These are phyloP conservation scores for Vireo altiloquus DNA, from an alignment of 2,113 vertebrate species.

Conservation along the genomic window DNA sequence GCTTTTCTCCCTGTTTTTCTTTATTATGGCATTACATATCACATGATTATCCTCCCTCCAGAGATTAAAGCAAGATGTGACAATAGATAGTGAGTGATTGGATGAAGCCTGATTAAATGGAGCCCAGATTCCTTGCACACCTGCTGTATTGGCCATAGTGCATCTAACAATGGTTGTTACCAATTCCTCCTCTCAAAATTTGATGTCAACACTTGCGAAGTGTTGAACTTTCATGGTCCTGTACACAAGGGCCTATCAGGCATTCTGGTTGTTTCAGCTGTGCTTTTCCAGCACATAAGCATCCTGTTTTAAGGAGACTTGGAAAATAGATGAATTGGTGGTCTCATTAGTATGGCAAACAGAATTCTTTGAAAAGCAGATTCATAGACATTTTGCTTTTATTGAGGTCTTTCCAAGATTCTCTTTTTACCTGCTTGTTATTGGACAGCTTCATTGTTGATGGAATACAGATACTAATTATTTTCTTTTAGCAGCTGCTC, in stretches of 20 bases:
- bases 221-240: background rate
- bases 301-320: background rate
- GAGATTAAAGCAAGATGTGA: background rate
- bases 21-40: fast-evolving
- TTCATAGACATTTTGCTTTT: background rate
- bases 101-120: background rate
- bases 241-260: background rate
- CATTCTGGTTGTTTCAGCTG: background rate
- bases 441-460: background rate
- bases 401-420: conserved; percentile 10
- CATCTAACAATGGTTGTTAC: background rate
- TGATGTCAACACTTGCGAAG: background rate
- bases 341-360: conserved; percentile 3
- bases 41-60: background rate
- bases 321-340: background rate
- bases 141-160: background rate
- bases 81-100: background rate
- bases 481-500: conserved; percentile 35
- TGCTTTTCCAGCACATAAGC: conserved; percentile 6
- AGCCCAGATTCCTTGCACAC: background rate
- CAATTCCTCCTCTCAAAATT: background rate
- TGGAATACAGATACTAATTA: conserved; percentile 25
- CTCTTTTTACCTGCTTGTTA: conserved; percentile 33
- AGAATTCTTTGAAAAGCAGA: background rate
- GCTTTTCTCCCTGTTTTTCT: background rate